Base-by-base conservation (phyloP, 2,113 vertebrate species). In the Geococcyx californianus region DNA sequence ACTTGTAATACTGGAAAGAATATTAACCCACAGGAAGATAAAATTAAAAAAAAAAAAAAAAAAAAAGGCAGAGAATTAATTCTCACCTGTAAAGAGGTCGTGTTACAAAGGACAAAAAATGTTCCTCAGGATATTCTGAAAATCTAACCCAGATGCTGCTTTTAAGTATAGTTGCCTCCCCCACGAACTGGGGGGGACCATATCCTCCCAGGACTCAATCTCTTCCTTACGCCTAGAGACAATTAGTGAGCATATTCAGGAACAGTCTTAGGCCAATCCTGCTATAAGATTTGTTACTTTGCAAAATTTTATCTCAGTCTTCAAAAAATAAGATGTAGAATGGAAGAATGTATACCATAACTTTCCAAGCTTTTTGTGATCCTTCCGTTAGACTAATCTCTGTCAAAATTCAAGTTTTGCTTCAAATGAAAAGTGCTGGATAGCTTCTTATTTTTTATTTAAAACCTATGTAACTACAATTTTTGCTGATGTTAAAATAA, bases 121-220 rank as follows among this genome's bases (percentile, higher is more conserved):
- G 1, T 31, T 69, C 6, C 10, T 42, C 7, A 58, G 24, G n/a
- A 52, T 23, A 69, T 14, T 45, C 16, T 42, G 20, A 74, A 75
- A 75, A 33, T 1, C 29, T 42, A 36, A 54, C 28, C 3, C 3
- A 25, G 11, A 16, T 58, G 5, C 1, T 70, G 9, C 1, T 45
- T 72, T 92, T 44, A 28, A 36, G 52, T 15, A 11, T 15, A 72
- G 11, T 56, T 49, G 56, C 2, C 7, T 67, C 4, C 19, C 9
- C 13, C 5, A 3, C 18, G 8, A 24, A 21, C 1, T 1, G 4
- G 8, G 52, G 52, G 11, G 21, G 33, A 62, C 10, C 11, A 17
- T 14, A 59, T 11, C 31, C 5, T 63, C 16, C 13, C 10, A 52
- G 26, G 25, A 42, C 15, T 40, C 13, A 20, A 8, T 58, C 12